Conservation (phyloP, 1,140 invertebrate species). For the Drepana arcuata region DNA sequence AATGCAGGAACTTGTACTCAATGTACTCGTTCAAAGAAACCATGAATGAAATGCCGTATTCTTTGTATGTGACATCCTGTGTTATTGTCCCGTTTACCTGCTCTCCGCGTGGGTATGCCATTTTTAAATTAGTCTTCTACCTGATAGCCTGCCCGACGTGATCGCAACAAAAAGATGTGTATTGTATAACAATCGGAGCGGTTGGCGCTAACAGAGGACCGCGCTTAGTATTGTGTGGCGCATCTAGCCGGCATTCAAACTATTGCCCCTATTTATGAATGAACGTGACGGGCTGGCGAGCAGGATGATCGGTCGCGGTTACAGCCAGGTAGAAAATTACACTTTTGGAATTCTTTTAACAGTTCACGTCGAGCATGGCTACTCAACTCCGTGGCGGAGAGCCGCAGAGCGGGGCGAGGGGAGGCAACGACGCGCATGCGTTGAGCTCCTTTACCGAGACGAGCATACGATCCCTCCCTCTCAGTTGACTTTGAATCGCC, state of each 20-base stretch:
- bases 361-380: constrained; percentile 38
- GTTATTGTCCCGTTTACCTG: constrained; percentile 22
- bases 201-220: constrained; percentile 30
- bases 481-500: constrained; percentile 54
- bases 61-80: constrained; percentile 50
- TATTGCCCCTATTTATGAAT: constrained; percentile 65
- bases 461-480: constrained; percentile 43
- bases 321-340: constrained; percentile 67
- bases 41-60: constrained; percentile 46
- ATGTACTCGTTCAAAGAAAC: constrained; percentile 31
- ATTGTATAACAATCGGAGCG: constrained; percentile 47
- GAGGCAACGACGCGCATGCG: constrained; percentile 47
- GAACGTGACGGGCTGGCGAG: constrained; percentile 56
- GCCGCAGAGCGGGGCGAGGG: constrained; percentile 62
- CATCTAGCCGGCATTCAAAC: constrained; percentile 33
- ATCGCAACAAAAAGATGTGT: constrained; percentile 46
- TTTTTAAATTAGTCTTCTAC: constrained; percentile 44
- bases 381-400: constrained; percentile 49
- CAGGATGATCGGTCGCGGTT: constrained; percentile 43
- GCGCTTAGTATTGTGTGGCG: constrained; percentile 41
- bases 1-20: too few species aligned
- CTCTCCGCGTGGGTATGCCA: constrained; percentile 23
- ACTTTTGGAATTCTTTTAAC: constrained; percentile 68
- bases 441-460: constrained; percentile 39
- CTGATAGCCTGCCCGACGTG: constrained; percentile 38